phyloP scores from a whole-genome alignment of 2,113 vertebrate genomes.

The Megalops atlanticus region DNA sequence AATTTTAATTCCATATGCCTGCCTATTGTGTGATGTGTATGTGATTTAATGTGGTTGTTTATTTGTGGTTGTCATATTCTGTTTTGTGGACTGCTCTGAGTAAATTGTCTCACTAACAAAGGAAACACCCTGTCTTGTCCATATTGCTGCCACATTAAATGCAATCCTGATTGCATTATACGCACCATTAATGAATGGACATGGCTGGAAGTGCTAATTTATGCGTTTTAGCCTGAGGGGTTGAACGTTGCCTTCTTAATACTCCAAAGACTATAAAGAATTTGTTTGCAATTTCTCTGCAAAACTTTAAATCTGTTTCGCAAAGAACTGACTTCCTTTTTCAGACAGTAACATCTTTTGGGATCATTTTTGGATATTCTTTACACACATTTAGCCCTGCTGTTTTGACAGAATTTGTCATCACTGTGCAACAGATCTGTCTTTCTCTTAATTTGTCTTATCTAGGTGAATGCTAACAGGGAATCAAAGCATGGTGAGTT shows the following conservation, averaged over 20 bases:
- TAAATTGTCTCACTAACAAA: too few species aligned
- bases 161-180: background rate
- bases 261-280: background rate
- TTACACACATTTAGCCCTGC: background rate
- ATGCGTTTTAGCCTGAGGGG: background rate
- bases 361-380: background rate
- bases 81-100: background rate
- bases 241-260: background rate
- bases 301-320: background rate
- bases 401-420: background rate
- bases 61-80: background rate
- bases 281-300: background rate
- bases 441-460: background rate
- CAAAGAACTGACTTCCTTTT: background rate
- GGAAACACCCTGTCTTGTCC: background rate
- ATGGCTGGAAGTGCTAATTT: background rate
- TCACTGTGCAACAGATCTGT: background rate
- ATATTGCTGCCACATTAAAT: background rate
- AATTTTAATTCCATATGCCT: background rate
- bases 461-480: conserved; percentile 4
- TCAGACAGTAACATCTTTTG: background rate
- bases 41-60: background rate
- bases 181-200: background rate
- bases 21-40: background rate
- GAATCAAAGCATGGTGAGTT: conserved; percentile 1